Percentiles rank a stretch among this genome's conserved stretches.
Conservation (phyloP, 2,888 invertebrate species). For the Heterodera filipjevi region DNA sequence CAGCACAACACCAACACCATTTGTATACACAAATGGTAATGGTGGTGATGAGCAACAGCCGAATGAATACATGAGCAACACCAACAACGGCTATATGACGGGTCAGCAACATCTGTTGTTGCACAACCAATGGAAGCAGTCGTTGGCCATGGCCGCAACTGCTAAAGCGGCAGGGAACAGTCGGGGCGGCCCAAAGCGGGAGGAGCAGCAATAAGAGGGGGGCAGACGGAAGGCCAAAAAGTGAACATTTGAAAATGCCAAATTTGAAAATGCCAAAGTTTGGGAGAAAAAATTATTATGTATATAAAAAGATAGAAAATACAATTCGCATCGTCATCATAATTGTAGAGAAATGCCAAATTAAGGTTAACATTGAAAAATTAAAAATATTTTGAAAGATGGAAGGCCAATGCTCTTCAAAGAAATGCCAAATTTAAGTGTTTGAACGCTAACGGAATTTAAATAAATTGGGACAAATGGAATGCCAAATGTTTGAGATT, state of each 20-base stretch:
- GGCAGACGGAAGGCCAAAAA: not conserved
- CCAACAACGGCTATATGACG: not conserved
- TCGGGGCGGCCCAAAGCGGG: not conserved
- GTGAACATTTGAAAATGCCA: not conserved
- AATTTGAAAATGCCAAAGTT: not conserved
- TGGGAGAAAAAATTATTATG: not conserved
- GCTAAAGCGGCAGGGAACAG: not conserved
- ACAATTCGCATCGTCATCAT: not conserved
- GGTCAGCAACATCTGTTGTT: not conserved
- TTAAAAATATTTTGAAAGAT: not conserved
- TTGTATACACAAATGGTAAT: not conserved
- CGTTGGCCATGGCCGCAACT: not conserved
- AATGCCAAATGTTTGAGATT: not conserved
- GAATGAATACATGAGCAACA: not conserved
- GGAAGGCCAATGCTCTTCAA: not conserved
- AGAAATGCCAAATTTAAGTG: not conserved
- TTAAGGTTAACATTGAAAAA: not conserved
- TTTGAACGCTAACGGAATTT: too few relatives aligned
- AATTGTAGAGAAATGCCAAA: not conserved
- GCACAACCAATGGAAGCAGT: not conserved
- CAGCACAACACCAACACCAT: not conserved
- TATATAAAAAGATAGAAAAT: not conserved
- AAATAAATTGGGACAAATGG: too few relatives aligned
- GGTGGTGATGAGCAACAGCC: not conserved
- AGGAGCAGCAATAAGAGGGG: not conserved